Evolutionary conservation across 2,888 invertebrate genomes (phyloP).

Genomic region (Hipparchia semele): DNA sequence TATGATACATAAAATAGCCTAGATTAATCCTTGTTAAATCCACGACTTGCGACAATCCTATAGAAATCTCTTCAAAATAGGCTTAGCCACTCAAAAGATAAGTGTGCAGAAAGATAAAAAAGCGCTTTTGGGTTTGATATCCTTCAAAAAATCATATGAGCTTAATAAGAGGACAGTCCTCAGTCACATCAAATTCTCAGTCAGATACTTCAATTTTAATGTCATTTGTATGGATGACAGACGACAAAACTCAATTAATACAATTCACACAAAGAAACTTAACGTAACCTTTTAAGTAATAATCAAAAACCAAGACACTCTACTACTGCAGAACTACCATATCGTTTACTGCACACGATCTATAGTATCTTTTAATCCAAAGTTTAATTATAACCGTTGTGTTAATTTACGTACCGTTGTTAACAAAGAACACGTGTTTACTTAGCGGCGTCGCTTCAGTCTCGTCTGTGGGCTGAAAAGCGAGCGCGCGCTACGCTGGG

Average conservation of each 20-base stretch:
- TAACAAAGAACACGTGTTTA: constrained; percentile 32
- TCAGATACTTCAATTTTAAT: not conserved
- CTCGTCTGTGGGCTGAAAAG: constrained; percentile 22
- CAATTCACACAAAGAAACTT: not conserved
- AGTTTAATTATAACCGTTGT: no score
- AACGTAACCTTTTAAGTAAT: not conserved
- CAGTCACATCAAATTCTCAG: no score
- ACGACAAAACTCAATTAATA: not conserved
- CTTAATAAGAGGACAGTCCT: no score
- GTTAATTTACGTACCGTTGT: not conserved
- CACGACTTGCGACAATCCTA: no score
- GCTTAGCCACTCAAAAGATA: no score
- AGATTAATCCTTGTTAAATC: no score
- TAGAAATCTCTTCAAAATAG: no score
- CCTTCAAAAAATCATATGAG: no score
- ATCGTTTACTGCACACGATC: not conserved
- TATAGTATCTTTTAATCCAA: not conserved
- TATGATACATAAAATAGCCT: no score
- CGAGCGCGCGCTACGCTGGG: constrained; percentile 54
- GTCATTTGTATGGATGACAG: not conserved
- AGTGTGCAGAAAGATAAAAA: no score
- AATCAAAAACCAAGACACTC: not conserved
- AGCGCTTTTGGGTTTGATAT: no score
- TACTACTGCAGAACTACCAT: not conserved
- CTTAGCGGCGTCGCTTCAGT: constrained; percentile 10